A percentile compares a stretch with the other conserved stretches of the same genome.
phyloP scores from a whole-genome alignment of 2,797 vertebrate species.

The Scolopax rusticola region DNA sequence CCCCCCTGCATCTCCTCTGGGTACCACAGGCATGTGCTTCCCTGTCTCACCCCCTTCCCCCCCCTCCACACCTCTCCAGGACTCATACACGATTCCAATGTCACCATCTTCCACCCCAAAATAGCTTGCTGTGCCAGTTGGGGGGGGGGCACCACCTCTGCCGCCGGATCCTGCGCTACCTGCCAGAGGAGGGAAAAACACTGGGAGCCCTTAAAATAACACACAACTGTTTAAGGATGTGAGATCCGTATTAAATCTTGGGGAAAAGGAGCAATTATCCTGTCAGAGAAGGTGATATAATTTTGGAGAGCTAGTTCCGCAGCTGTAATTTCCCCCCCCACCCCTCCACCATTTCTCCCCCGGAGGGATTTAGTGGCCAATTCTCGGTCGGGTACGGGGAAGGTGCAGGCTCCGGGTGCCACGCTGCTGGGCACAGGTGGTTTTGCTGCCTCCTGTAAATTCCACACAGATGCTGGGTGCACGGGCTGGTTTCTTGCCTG shows the following conservation, averaged over 20 bases:
- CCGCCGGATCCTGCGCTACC: background rate
- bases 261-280: conserved; percentile 82
- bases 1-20: fast-evolving
- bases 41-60: background rate
- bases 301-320: conserved; percentile 78
- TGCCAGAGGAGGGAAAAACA: background rate
- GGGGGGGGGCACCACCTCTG: no score
- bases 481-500: fast-evolving
- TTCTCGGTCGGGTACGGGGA: conserved; percentile 61
- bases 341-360: background rate
- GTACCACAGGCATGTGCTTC: background rate
- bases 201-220: conserved; percentile 74
- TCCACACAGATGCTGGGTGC: fast-evolving
- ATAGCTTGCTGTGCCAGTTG: background rate
- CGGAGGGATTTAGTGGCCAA: conserved; percentile 74
- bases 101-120: background rate
- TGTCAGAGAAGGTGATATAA: conserved; percentile 80
- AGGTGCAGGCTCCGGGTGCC: background rate
- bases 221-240: conserved; percentile 68
- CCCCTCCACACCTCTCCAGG: background rate
- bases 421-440: no score
- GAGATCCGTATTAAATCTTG: conserved; percentile 74
- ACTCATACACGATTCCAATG: fast-evolving
- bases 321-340: conserved; percentile 73
- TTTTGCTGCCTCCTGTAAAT: background rate